These are phyloP conservation scores for Polia nebulosa DNA, from an alignment of 2,888 invertebrate species.

Conservation along the genomic window DNA sequence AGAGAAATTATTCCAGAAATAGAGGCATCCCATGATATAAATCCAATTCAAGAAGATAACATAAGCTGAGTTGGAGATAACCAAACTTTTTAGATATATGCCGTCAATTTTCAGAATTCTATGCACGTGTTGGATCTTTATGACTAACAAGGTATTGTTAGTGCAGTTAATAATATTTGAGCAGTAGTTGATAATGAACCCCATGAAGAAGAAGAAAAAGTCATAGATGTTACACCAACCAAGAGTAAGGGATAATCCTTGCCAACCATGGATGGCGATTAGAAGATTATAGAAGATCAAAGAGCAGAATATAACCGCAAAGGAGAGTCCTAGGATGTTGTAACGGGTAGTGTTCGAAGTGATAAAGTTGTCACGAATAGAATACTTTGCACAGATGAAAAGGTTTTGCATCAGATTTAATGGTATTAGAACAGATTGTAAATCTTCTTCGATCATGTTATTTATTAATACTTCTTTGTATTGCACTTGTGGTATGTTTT, in stretches of 20 bases:
- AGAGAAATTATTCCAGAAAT: not conserved
- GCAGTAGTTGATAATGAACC: conserved; percentile 28
- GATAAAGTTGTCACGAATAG: conserved; percentile 37
- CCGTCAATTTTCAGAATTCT: conserved; percentile 22
- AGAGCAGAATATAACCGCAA: conserved; percentile 2
- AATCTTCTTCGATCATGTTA: conserved; percentile 28
- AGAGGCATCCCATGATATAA: not conserved
- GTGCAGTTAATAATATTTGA: conserved; percentile 17
- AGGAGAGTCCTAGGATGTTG: conserved; percentile 10
- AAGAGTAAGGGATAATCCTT: not conserved
- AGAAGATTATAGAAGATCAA: conserved; percentile 12
- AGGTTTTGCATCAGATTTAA: conserved; percentile 42
- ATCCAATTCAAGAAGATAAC: conserved; percentile 23
- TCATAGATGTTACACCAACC: conserved; percentile 20
- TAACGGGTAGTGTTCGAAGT: conserved; percentile 22
- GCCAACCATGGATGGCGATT: not conserved
- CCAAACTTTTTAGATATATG: not conserved
- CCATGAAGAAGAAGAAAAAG: conserved; percentile 22
- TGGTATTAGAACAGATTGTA: conserved; percentile 30
- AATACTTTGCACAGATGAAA: conserved; percentile 50
- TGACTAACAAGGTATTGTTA: conserved; percentile 18
- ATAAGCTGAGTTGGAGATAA: conserved; percentile 11
- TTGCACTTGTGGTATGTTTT: not conserved
- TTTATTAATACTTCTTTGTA: conserved; percentile 32
- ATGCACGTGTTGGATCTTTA: conserved; percentile 34